Base-by-base conservation (phyloP, 2,797 vertebrate species). In the Semaprochilodus insignis region DNA sequence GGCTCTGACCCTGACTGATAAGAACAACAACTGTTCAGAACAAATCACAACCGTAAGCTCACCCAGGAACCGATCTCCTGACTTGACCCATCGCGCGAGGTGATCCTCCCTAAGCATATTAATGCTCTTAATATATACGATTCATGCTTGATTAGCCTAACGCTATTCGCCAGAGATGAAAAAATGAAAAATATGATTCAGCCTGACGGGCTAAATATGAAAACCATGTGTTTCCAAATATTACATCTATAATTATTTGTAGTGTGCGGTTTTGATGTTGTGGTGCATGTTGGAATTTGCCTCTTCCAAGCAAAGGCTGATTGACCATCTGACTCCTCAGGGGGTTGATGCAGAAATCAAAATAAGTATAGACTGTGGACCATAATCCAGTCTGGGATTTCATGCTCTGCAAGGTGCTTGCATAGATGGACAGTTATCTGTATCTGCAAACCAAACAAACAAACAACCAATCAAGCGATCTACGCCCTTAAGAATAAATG, bases 1-100 rank as follows among this genome's bases (percentile, higher is more conserved):
- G n/a, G 63, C 71, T 40, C 40, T 84, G 85, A 83, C 69, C 76
- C 74, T 71, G 57, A 14, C 69, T 77, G 72, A 82, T 72, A 80
- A 67, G 51, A 70, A 51, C 40, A 67, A 60, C 34, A 77, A 82
- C 79, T 75, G 79, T 81, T 78, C 34, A 78, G 62, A 31, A n/a
- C 25, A 19, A 81, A 74, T 27, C 55, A 44, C 31, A 48, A 25
- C 44, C 48, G 62, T 51, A 55, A 80, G 77, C 2, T 60, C 19
- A 74, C 51, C 65, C 27, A 74, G 31, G 31, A 74, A 23, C n/a
- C 10, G 13, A n/a, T 25, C 15, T 17, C 1, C 7, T 14, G 59
- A 10, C 11, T 10, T 3, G 19, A 23, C 4, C 5, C 34, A 40
- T 34, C 27, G 34, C 16, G n/a, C 72, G 1, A 8, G 34, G 27